These are phyloP conservation scores for Pangasius macronema DNA, from an alignment of 2,797 vertebrate species.

Conservation along the genomic window DNA sequence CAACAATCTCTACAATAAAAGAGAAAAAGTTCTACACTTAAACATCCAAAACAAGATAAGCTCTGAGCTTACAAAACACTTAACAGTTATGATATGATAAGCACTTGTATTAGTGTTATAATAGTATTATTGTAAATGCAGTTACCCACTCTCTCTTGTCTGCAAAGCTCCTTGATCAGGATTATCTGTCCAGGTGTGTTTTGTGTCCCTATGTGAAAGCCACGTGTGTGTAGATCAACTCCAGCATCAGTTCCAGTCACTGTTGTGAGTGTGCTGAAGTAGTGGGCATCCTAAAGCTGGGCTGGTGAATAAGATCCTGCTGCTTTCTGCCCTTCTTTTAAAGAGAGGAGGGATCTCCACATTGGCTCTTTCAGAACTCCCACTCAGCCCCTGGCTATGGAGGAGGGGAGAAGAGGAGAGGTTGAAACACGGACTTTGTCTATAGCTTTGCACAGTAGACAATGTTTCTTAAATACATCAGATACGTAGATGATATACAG, in stretches of 20 bases:
- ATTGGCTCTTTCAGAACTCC: slow-evolving; percentile 57
- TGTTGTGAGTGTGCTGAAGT: slow-evolving; percentile 55
- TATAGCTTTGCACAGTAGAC: not conserved
- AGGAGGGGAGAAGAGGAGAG: slow-evolving; percentile 35
- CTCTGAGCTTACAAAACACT: not conserved
- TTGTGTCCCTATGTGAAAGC: slow-evolving; percentile 12
- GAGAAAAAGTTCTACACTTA: not conserved
- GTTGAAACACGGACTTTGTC: not conserved
- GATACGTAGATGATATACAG: not conserved
- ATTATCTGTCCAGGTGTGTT: slow-evolving; percentile 44
- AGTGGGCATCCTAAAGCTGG: slow-evolving; percentile 55
- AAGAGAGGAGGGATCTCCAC: slow-evolving; percentile 65
- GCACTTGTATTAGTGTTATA: not conserved
- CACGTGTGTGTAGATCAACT: slow-evolving; percentile 1
- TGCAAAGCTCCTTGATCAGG: slow-evolving; percentile 15
- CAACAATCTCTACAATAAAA: not conserved
- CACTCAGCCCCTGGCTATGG: slow-evolving; percentile 60
- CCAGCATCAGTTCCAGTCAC: slow-evolving; percentile 51
- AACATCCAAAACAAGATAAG: not conserved
- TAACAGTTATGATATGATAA: not conserved
- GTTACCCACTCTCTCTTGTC: slow-evolving; percentile 31
- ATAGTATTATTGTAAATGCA: slow-evolving; percentile 6
- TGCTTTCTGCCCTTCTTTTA: slow-evolving; percentile 70
- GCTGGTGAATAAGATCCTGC: slow-evolving; percentile 56
- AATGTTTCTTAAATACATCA: not conserved